Conservation (phyloP, 92 coral and sea anemone species). For the Pocillopora grandis region DNA sequence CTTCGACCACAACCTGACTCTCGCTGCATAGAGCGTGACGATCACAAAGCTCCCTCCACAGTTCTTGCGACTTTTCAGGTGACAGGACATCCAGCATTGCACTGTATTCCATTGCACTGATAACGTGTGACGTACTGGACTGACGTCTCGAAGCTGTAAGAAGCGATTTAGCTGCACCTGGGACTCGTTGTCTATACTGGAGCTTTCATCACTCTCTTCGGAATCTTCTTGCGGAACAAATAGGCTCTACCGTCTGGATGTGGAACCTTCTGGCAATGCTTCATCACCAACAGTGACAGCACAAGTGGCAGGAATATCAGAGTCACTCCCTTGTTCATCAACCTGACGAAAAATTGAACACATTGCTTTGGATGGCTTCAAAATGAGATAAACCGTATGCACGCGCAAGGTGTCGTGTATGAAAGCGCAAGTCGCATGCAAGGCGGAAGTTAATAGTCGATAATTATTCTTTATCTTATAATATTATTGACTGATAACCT, state of each 20-base stretch:
- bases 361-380: conserved; percentile 1
- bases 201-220: conserved; percentile 12
- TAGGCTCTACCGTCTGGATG: conserved; percentile 28
- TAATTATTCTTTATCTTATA: neutral
- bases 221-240: conserved; percentile 25
- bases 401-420: conserved; percentile 5
- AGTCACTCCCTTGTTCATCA: too few species aligned
- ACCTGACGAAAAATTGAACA: conserved; percentile 13
- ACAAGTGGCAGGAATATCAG: conserved; percentile 18
- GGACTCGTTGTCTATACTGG: conserved; percentile 6
- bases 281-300: neutral
- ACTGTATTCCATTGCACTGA: conserved; percentile 52
- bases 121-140: conserved; percentile 40
- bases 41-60: conserved; percentile 28
- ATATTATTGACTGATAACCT: neutral
- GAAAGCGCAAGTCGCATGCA: neutral
- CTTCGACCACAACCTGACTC: neutral
- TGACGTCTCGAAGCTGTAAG: conserved; percentile 37
- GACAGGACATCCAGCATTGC: conserved; percentile 45
- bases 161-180: conserved; percentile 38
- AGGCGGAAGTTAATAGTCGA: neutral
- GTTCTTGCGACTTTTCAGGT: conserved; percentile 19
- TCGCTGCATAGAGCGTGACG: conserved; percentile 13
- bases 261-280: neutral
- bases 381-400: conserved; percentile 3